Percentiles rank a stretch among this genome's conserved stretches.
Conservation (phyloP, 2,797 vertebrate genomes). For the Mycteria americana region DNA sequence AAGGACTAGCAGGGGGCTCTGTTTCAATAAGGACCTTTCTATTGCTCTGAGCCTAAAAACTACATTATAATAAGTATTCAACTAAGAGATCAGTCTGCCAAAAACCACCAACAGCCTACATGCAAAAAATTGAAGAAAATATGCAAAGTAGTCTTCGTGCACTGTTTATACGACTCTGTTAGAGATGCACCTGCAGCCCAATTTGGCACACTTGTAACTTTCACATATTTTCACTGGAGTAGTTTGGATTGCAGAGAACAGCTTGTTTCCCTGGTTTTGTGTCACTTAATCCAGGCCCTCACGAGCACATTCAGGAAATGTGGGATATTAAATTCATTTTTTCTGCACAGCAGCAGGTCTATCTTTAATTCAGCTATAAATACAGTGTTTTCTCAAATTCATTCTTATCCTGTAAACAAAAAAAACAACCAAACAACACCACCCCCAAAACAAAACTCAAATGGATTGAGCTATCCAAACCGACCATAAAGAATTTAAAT, state of each 20-base stretch:
- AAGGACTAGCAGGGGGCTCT: background rate
- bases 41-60: background rate
- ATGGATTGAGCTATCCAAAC: background rate
- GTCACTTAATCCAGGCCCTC: background rate
- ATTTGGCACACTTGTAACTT: background rate
- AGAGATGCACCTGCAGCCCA: background rate
- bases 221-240: background rate
- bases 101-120: background rate
- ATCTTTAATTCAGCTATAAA: background rate
- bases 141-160: background rate
- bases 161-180: background rate
- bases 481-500: background rate
- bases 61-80: background rate
- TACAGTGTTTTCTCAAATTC: background rate
- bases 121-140: background rate
- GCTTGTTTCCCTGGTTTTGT: background rate
- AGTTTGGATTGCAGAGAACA: background rate
- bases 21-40: background rate
- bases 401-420: background rate
- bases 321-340: background rate
- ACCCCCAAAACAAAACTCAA: background rate
- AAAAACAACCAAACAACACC: too few species aligned
- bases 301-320: background rate
- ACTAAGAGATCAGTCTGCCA: background rate
- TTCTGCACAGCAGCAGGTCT: background rate